A percentile compares a stretch with the other conserved stretches of the same genome.
Conservation (phyloP, 30 jellyfish, hydroid and myxozoan genomes). For the Turritopsis dohrnii region DNA sequence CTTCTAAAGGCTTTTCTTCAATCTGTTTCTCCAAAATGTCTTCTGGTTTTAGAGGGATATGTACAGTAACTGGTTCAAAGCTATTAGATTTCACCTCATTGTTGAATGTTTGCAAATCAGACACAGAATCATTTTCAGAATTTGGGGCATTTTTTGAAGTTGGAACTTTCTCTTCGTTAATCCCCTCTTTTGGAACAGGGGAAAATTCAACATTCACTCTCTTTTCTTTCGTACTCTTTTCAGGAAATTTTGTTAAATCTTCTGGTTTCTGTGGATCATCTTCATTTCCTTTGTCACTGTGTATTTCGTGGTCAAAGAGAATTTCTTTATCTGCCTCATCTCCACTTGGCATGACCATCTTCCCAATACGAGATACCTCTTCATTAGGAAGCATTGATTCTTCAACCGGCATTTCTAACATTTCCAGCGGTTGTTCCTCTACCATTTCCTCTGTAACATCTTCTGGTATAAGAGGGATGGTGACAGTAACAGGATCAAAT, state of each 20-base stretch:
- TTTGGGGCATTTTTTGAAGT: neutral
- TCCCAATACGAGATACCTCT: neutral
- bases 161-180: neutral
- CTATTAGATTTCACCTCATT: neutral
- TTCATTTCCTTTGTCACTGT: neutral
- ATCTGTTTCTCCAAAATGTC: neutral
- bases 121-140: neutral
- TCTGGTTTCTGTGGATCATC: conserved; percentile 1
- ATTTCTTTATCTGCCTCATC: neutral
- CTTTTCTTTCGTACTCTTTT: neutral
- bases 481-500: neutral
- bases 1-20: neutral
- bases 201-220: neutral
- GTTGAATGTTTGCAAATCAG: neutral
- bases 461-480: neutral
- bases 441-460: neutral
- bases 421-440: neutral
- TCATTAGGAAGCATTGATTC: neutral
- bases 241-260: neutral
- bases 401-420: neutral
- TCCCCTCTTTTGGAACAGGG: neutral
- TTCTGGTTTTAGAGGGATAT: neutral
- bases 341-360: neutral
- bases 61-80: neutral
- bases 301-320: neutral